Percentiles rank a stretch among this genome's conserved stretches.
Conservation (phyloP, 2,113 vertebrate genomes). For the Numenius arquata region DNA sequence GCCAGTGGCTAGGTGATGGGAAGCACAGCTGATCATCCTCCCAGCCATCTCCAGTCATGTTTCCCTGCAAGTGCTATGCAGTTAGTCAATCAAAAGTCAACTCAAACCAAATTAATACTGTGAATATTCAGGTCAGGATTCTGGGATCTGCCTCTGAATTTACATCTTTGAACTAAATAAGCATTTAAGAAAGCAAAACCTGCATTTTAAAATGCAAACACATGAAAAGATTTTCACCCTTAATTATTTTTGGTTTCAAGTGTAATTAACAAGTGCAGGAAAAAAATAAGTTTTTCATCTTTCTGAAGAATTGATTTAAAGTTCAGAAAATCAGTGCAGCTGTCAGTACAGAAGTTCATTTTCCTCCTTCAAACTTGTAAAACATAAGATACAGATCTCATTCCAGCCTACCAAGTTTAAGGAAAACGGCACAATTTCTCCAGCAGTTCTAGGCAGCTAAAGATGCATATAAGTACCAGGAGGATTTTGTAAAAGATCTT, state of each 20-base stretch:
- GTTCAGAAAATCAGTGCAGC: background rate
- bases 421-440: background rate
- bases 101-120: background rate
- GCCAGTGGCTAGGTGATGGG: background rate
- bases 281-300: background rate
- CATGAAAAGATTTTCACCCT: background rate
- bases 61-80: background rate
- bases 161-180: background rate
- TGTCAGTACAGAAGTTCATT: background rate
- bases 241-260: background rate
- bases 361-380: background rate
- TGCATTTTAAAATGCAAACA: background rate
- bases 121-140: background rate
- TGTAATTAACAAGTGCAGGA: background rate
- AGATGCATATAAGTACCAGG: background rate
- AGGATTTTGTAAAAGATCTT: conserved; percentile 17
- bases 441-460: background rate
- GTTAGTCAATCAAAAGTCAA: background rate
- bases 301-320: background rate
- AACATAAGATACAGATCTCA: background rate
- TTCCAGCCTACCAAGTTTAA: background rate
- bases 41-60: background rate
- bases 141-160: background rate
- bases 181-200: background rate
- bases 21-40: background rate